Evolutionary conservation across 2,888 invertebrate species (phyloP), one percentile per base, ranked within the genome.

Genomic region (Tribolium freemani): DNA sequence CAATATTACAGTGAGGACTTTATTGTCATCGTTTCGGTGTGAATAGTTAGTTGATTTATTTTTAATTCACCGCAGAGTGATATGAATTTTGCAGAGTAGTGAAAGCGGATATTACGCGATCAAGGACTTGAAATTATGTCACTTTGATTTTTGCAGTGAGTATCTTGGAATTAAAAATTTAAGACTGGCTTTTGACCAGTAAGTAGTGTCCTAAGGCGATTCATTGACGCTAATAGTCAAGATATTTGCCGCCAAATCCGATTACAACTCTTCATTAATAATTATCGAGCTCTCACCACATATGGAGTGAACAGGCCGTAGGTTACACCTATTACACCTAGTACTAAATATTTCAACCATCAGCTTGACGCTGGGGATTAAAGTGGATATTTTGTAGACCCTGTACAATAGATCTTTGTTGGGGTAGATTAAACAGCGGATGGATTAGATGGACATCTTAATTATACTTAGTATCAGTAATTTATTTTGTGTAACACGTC

Each of bases 11-110:
- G 57, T 44, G 30, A 45, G 21, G 38, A 44, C 57, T 20, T 54
- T 26, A 54, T 10, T 54, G 54, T 13, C 44, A 16, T 57, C 57
- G 9, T 6, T 57, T 44, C 16, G n/a, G 10, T 20, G 16, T 58
- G 45, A n/a, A 38, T 11, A 45, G 20, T 51, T 11, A 45, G 20
- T 51, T 51, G 20, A 51, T 20, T 16, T 20, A 21, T n/a, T 31
- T 48, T 31, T 16, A 16, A 16, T 16, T 16, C 16, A 16, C 16
- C 16, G 16, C 16, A 13, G 13, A 57, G 13, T 57, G 11, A 9
- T 16, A 16, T 58, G 20, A 10, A 5, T 58, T 60, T 56, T 38
- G 56, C 10, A 61, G 26, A 50, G 6, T 61, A 21, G 48, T 61
- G 61, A 50, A 61, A 61, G 48, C 50, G 45, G 10, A 21, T 26